phyloP scores from a whole-genome alignment of 2,797 vertebrate genomes.

The Pitangus sulphuratus region DNA sequence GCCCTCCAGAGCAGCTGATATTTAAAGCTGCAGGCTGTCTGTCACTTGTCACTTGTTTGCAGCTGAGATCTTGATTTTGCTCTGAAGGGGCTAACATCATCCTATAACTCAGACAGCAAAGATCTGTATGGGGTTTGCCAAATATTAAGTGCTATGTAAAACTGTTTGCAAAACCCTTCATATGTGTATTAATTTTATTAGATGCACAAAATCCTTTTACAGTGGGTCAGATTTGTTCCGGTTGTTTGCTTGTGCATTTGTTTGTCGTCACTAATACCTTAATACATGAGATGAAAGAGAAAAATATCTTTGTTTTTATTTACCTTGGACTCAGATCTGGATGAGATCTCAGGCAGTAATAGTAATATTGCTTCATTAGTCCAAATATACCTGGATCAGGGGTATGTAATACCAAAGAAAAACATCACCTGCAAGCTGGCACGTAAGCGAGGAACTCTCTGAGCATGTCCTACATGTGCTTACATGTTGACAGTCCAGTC shows the following conservation, averaged over 20 bases:
- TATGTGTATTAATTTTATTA: background rate
- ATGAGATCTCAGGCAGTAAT: background rate
- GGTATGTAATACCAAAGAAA: background rate
- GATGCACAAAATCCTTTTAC: background rate
- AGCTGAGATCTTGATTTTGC: background rate
- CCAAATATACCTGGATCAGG: background rate
- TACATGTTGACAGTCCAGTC: background rate
- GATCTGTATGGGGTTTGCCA: background rate
- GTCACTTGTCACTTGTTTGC: constrained; percentile 13
- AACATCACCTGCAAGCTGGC: background rate
- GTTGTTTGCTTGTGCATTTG: background rate
- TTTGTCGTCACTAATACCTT: background rate
- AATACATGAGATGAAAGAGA: background rate
- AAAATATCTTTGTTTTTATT: background rate
- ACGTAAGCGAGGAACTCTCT: background rate
- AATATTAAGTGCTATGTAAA: background rate
- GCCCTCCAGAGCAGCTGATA: constrained; percentile 11
- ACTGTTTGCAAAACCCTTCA: background rate
- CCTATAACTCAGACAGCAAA: background rate
- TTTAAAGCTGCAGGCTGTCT: constrained; percentile 49
- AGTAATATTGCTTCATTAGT: background rate
- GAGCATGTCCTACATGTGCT: background rate
- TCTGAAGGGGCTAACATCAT: constrained; percentile 11
- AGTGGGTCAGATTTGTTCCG: background rate
- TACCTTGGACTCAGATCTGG: background rate